phyloP scores from a whole-genome alignment of 2,113 vertebrate species.

The Martes martes region DNA sequence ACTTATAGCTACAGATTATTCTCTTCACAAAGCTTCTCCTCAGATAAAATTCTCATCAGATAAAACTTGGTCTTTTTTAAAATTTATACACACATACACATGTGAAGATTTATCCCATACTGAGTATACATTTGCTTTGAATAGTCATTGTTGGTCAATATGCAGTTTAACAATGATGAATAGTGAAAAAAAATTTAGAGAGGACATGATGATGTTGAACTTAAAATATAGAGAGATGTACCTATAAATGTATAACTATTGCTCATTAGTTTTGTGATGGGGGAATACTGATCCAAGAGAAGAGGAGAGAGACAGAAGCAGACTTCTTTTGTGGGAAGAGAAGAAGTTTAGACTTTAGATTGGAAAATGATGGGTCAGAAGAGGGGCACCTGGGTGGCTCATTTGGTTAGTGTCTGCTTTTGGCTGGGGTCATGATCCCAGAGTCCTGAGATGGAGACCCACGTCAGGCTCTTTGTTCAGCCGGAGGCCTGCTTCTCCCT shows the following conservation, averaged over 20 bases:
- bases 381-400: background rate
- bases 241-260: background rate
- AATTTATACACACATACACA: background rate
- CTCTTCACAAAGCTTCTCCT: background rate
- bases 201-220: background rate
- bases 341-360: background rate
- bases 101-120: background rate
- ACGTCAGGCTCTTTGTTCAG: background rate
- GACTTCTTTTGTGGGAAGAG: background rate
- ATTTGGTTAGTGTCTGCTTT: background rate
- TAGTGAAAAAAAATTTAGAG: background rate
- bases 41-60: background rate
- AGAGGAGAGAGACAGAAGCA: background rate
- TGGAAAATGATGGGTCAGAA: background rate
- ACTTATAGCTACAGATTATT: background rate
- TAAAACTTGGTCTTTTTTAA: background rate
- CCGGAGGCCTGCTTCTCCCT: background rate
- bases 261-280: background rate
- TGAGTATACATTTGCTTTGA: background rate
- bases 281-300: background rate
- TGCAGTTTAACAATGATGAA: background rate
- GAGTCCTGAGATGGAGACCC: background rate
- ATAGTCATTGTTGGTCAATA: background rate
- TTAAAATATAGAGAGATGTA: background rate
- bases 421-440: background rate